Conservation (phyloP, 2,888 invertebrate species). For the Xylota segnis region DNA sequence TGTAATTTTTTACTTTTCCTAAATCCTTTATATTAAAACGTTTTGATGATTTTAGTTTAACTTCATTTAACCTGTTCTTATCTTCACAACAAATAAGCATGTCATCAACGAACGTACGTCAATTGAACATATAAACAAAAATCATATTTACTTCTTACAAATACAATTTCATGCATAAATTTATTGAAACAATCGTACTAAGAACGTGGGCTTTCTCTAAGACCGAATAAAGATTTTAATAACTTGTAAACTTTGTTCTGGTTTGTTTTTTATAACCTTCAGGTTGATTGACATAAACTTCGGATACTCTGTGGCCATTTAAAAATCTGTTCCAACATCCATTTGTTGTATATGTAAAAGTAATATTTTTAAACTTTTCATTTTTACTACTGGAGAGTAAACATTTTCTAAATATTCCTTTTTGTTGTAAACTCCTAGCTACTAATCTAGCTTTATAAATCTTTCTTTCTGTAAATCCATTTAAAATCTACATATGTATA, state of each 20-base stretch:
- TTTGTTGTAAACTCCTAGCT: conserved; percentile 70
- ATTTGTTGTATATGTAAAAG: too few relatives aligned
- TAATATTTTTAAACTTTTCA: too few relatives aligned
- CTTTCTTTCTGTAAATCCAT: conserved; percentile 79
- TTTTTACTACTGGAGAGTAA: too few relatives aligned
- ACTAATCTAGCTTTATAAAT: conserved; percentile 77
- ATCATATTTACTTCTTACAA: conserved; percentile 57
- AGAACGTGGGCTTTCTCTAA: too few relatives aligned
- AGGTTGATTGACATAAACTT: too few relatives aligned
- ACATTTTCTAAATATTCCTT: too few relatives aligned
- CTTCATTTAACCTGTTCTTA: not conserved
- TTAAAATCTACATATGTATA: conserved; percentile 77
- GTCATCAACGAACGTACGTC: conserved; percentile 60
- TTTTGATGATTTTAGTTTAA: conserved; percentile 21
- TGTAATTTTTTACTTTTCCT: not conserved
- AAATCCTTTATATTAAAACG: conserved; percentile 4
- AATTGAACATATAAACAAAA: conserved; percentile 57
- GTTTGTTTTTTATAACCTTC: too few relatives aligned
- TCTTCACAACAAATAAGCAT: conserved; percentile 62
- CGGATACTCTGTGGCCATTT: too few relatives aligned
- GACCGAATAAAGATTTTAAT: too few relatives aligned
- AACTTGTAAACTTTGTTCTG: too few relatives aligned
- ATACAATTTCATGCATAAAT: conserved; percentile 50
- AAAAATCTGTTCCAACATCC: too few relatives aligned
- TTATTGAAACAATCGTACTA: conserved; percentile 65